A percentile compares a stretch with the other conserved stretches of the same genome.
phyloP scores from a whole-genome alignment of 1,140 invertebrate species.

The Drosophila leontia region DNA sequence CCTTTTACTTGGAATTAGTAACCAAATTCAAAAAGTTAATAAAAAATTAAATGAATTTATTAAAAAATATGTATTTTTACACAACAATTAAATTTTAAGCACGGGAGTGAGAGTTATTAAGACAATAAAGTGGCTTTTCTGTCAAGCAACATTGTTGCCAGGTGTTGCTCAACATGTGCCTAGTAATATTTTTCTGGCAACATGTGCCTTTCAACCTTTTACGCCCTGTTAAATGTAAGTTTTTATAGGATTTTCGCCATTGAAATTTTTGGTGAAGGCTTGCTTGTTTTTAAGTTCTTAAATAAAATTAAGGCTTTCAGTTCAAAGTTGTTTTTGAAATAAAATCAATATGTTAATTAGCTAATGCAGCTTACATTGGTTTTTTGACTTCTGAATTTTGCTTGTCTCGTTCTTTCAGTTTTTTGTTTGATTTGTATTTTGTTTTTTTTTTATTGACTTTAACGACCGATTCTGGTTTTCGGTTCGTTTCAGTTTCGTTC shows the following conservation, averaged over 20 bases:
- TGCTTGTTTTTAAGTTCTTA: not conserved
- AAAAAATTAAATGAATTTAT: not conserved
- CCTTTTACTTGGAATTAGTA: not conserved
- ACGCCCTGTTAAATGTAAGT: not conserved
- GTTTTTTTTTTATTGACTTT: constrained; percentile 10
- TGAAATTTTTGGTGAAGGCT: too few species aligned
- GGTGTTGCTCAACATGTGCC: not conserved
- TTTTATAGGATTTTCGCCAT: not conserved
- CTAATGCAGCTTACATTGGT: constrained; percentile 29
- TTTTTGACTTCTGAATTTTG: constrained; percentile 32
- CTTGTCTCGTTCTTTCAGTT: not conserved
- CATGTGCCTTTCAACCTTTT: not conserved
- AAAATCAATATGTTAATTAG: constrained; percentile 57
- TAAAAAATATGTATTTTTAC: not conserved
- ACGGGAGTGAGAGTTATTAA: not conserved
- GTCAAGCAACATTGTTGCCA: not conserved
- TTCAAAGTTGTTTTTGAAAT: constrained; percentile 28
- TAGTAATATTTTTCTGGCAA: not conserved
- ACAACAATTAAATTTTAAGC: not conserved
- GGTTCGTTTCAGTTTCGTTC: constrained; percentile 28
- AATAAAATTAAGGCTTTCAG: not conserved
- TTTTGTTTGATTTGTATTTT: not conserved
- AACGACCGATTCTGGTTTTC: constrained; percentile 12
- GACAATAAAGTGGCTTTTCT: not conserved
- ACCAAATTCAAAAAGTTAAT: not conserved